A percentile compares a stretch with the other conserved stretches of the same genome.
phyloP scores from a whole-genome alignment of 1,140 invertebrate species.

The Calosoma granatense region DNA sequence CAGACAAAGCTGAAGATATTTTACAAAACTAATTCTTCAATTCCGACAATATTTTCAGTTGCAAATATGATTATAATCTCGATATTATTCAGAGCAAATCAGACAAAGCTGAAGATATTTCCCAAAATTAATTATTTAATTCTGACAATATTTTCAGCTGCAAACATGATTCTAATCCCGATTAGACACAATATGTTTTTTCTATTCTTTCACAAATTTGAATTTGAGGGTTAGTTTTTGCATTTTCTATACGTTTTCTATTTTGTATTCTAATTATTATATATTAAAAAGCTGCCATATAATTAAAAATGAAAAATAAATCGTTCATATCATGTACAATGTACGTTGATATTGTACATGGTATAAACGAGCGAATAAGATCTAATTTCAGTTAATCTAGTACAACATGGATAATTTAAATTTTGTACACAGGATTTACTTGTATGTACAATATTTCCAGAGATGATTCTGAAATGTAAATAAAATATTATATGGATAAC shows the following conservation, averaged over 20 bases:
- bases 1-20: slow-evolving; percentile 4
- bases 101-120: slow-evolving; percentile 3
- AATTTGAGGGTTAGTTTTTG: background rate
- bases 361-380: too few species aligned
- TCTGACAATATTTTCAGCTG: slow-evolving; percentile 3
- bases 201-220: background rate
- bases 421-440: background rate
- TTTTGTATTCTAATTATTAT: too few species aligned
- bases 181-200: too few species aligned
- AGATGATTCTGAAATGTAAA: background rate
- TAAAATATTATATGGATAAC: background rate
- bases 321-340: background rate
- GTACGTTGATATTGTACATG: background rate
- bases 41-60: slow-evolving; percentile 6
- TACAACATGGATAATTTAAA: too few species aligned
- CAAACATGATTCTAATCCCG: too few species aligned
- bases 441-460: background rate
- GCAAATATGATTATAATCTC: too few species aligned
- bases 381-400: too few species aligned
- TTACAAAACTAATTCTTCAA: background rate
- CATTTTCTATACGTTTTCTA: slow-evolving; percentile 1
- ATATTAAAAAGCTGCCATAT: too few species aligned
- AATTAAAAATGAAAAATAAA: too few species aligned
- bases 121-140: background rate
- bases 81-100: too few species aligned